Percentiles rank a stretch among this genome's conserved stretches.
phyloP scores from a whole-genome alignment of 2,888 invertebrate species.

The Archaeoteleia sp. region DNA sequence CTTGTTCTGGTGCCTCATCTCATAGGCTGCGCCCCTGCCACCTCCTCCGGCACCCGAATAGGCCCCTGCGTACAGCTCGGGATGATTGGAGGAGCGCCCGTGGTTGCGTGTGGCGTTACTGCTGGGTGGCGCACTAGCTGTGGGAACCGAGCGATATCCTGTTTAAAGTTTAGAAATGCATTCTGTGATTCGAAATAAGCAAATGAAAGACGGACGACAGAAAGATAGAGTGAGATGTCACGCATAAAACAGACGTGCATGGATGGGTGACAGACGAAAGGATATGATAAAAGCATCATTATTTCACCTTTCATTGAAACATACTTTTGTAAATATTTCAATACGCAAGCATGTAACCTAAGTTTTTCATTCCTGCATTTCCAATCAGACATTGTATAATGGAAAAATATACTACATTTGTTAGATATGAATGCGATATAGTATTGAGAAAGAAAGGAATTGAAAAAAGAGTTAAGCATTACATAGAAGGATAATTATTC shows the following conservation, averaged over 20 bases:
- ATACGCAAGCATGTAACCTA: too few relatives aligned
- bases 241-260: constrained; percentile 7
- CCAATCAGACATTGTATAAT: too few relatives aligned
- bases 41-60: constrained; percentile 77
- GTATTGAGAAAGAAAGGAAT: too few relatives aligned
- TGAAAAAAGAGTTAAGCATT: too few relatives aligned
- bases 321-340: too few relatives aligned
- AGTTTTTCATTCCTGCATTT: too few relatives aligned
- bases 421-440: too few relatives aligned
- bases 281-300: background rate
- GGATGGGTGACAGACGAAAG: constrained; percentile 16
- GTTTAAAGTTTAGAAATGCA: constrained; percentile 66
- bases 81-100: constrained; percentile 76
- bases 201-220: constrained; percentile 7
- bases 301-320: too few relatives aligned
- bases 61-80: constrained; percentile 84
- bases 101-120: constrained; percentile 75
- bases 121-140: constrained; percentile 76
- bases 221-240: constrained; percentile 1
- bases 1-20: constrained; percentile 85
- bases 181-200: constrained; percentile 30
- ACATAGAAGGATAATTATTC: too few relatives aligned
- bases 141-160: constrained; percentile 75
- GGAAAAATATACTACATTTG: too few relatives aligned
- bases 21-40: constrained; percentile 78